Conservation (phyloP, 2,888 invertebrate genomes). For the Drosophila maculinotata region DNA sequence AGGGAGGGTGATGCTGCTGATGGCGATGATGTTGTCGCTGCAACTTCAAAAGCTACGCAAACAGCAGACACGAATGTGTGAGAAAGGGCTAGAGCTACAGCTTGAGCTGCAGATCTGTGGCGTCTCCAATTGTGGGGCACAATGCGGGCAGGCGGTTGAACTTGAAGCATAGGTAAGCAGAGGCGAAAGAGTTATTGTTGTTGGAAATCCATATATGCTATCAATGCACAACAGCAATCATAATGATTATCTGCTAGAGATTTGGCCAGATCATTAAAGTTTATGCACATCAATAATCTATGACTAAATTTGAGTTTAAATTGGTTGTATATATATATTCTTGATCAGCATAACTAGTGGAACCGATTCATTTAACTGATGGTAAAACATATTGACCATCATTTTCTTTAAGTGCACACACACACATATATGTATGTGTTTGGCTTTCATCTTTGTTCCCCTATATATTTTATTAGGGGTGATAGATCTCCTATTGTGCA, state of each 20-base stretch:
- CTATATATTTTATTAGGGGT: constrained; percentile 41
- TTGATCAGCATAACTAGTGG: background rate
- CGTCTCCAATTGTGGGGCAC: constrained; percentile 21
- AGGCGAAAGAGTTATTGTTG: background rate
- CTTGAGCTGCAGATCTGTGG: constrained; percentile 18
- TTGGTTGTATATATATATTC: no score
- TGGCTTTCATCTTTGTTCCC: constrained; percentile 10
- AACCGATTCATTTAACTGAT: no score
- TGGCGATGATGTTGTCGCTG: constrained; percentile 76
- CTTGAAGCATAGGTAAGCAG: background rate
- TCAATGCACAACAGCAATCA: constrained; percentile 9
- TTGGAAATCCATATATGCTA: constrained; percentile 1
- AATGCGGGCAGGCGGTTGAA: background rate
- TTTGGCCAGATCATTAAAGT: background rate
- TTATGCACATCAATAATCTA: background rate
- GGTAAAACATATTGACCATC: no score
- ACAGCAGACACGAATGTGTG: constrained; percentile 49
- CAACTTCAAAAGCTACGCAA: constrained; percentile 78
- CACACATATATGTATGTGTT: constrained; percentile 1
- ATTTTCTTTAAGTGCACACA: background rate
- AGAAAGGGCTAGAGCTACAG: constrained; percentile 22
- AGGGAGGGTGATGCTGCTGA: constrained; percentile 42
- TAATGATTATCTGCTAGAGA: constrained; percentile 5
- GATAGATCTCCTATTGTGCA: constrained; percentile 51
- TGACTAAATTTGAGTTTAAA: background rate